These are phyloP conservation scores for Etheostoma perlongum DNA, from an alignment of 2,797 vertebrate species.

Conservation along the genomic window DNA sequence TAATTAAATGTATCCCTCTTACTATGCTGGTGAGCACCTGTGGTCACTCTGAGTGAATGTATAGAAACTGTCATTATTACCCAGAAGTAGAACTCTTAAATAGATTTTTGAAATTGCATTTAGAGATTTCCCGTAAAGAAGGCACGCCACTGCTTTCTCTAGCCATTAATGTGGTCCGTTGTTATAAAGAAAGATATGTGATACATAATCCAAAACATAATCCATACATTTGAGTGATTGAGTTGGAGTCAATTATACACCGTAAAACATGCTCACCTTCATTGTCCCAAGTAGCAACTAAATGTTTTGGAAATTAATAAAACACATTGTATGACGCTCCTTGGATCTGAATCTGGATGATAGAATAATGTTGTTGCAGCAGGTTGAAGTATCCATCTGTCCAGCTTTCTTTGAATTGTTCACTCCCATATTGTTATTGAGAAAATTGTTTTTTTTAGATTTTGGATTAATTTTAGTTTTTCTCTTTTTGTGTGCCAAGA, in stretches of 20 bases:
- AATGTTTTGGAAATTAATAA: background rate
- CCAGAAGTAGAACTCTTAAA: slow-evolving; percentile 10
- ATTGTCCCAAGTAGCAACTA: background rate
- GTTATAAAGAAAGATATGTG: background rate
- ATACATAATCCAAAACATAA: background rate
- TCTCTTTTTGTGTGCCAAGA: slow-evolving; percentile 27
- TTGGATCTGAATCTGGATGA: background rate
- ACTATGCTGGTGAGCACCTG: slow-evolving; percentile 20
- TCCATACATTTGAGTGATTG: background rate
- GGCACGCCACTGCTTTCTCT: background rate
- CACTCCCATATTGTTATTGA: slow-evolving; percentile 3
- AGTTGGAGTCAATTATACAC: background rate
- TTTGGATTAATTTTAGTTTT: slow-evolving; percentile 30
- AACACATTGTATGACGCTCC: background rate
- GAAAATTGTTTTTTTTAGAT: background rate
- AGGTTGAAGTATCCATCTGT: background rate
- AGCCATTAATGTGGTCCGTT: background rate
- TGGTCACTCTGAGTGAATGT: slow-evolving; percentile 25
- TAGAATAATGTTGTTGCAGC: background rate
- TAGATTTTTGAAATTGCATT: slow-evolving; percentile 9
- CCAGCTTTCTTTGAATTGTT: background rate
- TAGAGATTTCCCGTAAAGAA: background rate
- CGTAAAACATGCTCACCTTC: background rate
- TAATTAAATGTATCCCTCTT: slow-evolving; percentile 49
- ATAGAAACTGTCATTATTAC: slow-evolving; percentile 12